Conservation (phyloP, 2,888 invertebrate species). For the Apotomis betuletana region DNA sequence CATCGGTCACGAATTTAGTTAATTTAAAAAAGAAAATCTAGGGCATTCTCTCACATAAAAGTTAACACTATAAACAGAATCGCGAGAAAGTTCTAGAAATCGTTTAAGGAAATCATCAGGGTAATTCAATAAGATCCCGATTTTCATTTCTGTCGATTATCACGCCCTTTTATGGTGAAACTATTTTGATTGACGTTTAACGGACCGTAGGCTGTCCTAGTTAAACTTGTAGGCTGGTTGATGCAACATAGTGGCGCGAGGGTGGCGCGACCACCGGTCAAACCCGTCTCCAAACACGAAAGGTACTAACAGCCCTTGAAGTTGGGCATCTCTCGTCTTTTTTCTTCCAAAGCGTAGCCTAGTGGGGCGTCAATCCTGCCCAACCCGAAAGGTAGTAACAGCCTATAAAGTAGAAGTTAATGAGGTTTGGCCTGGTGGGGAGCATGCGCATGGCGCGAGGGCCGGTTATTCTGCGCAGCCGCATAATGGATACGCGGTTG, state of each 20-base stretch:
- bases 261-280: slow-evolving; percentile 3
- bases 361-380: no score
- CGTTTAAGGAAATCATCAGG: not conserved
- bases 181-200: slow-evolving; percentile 10
- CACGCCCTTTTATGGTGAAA: slow-evolving; percentile 1
- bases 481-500: slow-evolving; percentile 5
- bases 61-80: not conserved
- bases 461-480: slow-evolving; percentile 6
- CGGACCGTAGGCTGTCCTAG: slow-evolving; percentile 7
- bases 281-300: not conserved
- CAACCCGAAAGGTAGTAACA: no score
- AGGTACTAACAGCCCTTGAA: not conserved
- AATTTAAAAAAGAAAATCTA: no score
- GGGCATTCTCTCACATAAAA: no score
- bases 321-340: not conserved
- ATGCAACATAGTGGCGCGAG: slow-evolving; percentile 28
- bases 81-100: not conserved
- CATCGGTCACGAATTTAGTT: no score
- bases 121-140: not conserved
- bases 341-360: not conserved
- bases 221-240: slow-evolving; percentile 3
- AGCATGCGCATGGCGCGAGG: slow-evolving; percentile 8
- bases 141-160: not conserved
- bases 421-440: not conserved
- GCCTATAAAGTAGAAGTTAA: no score